Base-by-base conservation (phyloP, 2,113 vertebrate genomes). In the Lepus americanus region DNA sequence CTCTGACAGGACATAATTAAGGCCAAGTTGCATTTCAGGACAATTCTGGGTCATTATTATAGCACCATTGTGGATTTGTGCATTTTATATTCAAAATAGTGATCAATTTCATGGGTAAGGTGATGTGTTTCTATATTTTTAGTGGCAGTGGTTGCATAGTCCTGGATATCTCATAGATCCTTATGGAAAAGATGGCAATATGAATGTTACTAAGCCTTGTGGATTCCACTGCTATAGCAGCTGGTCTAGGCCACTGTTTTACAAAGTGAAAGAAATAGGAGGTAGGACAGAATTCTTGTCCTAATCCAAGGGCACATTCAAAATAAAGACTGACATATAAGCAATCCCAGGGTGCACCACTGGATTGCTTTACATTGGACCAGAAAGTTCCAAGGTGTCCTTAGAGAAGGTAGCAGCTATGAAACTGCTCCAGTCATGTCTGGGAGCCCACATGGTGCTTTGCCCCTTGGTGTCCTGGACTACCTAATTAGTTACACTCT, bases 381-480 rank as follows among this genome's bases (percentile, higher is more conserved):
- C 69, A 76, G 70, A 92, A 93, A 80, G 12, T 80, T 87, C 95
- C 67, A 81, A 74, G 67, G 27, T 89, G 44, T 87, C 72, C 22
- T 31, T 73, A 29, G n/a, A 53, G 88, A 69, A 82, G 31, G 61
- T 33, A 55, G 16, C 22, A 59, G 4, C 16, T 84, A 8, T 25
- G n/a, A 81, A 70, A 64, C 23, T 59, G 17, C 33, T 25, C 53
- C 19, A 13, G 36, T 69, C 67, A 12, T 13, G 4, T 86, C 63
- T 94, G 63, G 78, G 70, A 87, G 66, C 81, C 51, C 84, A 86
- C 70, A 61, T 61, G 27, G 7, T 36, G 3, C 79, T 89, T 80
- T 76, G 49, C 81, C 44, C 80, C 31, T 83, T 53, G 36, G 53
- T 25, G 14, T 53, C 31, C n/a, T 72, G 36, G 31, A 49, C n/a